A percentile compares a stretch with the other conserved stretches of the same genome.
These are phyloP conservation scores for Ptilodon capucinus DNA, from an alignment of 2,888 invertebrate species.

Conservation along the genomic window DNA sequence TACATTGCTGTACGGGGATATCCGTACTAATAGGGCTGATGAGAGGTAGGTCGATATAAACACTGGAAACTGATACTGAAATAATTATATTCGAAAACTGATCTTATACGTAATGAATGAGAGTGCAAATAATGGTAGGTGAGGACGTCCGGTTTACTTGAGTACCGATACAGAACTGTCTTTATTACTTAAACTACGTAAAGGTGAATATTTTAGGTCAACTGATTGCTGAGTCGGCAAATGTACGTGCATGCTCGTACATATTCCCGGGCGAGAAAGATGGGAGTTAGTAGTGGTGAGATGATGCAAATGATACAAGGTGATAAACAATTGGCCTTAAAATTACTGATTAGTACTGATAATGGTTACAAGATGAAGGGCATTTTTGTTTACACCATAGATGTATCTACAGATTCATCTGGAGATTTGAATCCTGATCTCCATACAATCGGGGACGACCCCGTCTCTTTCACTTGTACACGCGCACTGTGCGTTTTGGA, in stretches of 20 bases:
- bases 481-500: neutral
- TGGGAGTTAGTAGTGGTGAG: constrained; percentile 1
- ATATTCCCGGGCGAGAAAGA: constrained; percentile 1
- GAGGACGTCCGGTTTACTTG: too few relatives aligned
- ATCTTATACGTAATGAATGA: too few relatives aligned
- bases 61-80: too few relatives aligned
- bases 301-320: neutral
- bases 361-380: neutral
- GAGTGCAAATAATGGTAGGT: too few relatives aligned
- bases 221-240: too few relatives aligned
- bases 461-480: neutral
- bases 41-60: too few relatives aligned
- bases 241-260: constrained; percentile 1
- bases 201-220: too few relatives aligned
- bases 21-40: too few relatives aligned
- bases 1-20: too few relatives aligned
- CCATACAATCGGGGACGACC: neutral
- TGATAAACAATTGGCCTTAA: neutral
- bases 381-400: neutral
- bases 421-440: constrained; percentile 1
- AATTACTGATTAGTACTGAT: neutral
- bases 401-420: neutral
- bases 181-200: too few relatives aligned
- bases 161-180: too few relatives aligned
- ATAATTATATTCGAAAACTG: too few relatives aligned